A percentile compares a stretch with the other conserved stretches of the same genome.
Evolutionary conservation across 2,113 vertebrate genomes (phyloP).

Genomic region (Hipposideros armiger): DNA sequence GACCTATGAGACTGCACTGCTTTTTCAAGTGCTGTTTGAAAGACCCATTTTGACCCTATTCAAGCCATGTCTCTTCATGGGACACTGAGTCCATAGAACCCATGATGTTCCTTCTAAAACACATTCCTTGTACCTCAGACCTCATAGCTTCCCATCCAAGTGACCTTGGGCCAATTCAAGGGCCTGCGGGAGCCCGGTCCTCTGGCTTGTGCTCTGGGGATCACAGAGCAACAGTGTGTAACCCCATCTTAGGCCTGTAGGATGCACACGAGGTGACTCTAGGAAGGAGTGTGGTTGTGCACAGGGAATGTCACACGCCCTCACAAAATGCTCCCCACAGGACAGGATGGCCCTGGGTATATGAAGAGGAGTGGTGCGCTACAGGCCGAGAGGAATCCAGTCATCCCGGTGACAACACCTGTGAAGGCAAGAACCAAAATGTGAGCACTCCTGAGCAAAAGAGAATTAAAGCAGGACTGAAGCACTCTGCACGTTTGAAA

Average conservation of each 20-base stretch:
- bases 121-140: neutral
- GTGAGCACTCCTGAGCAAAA: neutral
- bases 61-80: neutral
- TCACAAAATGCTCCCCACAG: no score
- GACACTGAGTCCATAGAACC: neutral
- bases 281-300: neutral
- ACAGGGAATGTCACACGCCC: neutral
- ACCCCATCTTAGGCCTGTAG: no score
- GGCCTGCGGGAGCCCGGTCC: fast-evolving
- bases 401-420: neutral
- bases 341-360: neutral
- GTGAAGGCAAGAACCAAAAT: neutral
- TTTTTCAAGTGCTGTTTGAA: neutral
- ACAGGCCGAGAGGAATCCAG: neutral
- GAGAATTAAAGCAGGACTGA: neutral
- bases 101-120: neutral
- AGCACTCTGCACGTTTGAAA: neutral
- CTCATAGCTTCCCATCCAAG: neutral
- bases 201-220: neutral
- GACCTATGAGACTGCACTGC: neutral
- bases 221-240: neutral
- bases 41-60: neutral
- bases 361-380: neutral
- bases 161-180: no score
- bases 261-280: neutral